Evolutionary conservation across 2,113 vertebrate species (phyloP).

Genomic region (Chaetodon auriga): DNA sequence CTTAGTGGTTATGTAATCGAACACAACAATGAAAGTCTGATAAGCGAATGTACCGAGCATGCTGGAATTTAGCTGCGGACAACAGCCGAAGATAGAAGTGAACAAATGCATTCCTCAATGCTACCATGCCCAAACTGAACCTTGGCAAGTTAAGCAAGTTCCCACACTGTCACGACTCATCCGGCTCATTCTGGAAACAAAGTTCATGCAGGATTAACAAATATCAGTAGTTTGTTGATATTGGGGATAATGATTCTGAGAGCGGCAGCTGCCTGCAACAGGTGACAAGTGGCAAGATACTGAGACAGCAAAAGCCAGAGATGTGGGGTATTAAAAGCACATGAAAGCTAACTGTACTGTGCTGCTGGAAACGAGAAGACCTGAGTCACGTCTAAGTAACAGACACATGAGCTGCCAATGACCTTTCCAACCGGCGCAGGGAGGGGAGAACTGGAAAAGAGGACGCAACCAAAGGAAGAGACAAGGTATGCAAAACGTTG

Average conservation of each 20-base stretch:
- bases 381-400: slow-evolving; percentile 40
- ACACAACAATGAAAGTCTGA: slow-evolving; percentile 53
- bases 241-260: neutral
- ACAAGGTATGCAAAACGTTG: neutral
- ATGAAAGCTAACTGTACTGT: slow-evolving; percentile 20
- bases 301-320: slow-evolving; percentile 36
- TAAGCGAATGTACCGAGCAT: slow-evolving; percentile 46
- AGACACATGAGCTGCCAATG: slow-evolving; percentile 22
- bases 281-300: neutral
- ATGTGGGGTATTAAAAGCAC: slow-evolving; percentile 52
- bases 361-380: slow-evolving; percentile 10
- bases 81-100: slow-evolving; percentile 52
- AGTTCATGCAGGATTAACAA: neutral
- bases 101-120: slow-evolving; percentile 57
- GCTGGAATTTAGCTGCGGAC: slow-evolving; percentile 49
- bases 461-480: neutral
- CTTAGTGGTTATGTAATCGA: slow-evolving; percentile 48
- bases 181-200: neutral
- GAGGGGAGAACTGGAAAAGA: neutral
- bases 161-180: slow-evolving; percentile 22
- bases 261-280: neutral
- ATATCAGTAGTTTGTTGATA: neutral
- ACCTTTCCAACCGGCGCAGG: neutral
- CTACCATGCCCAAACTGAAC: slow-evolving; percentile 15
- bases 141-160: slow-evolving; percentile 23